Evolutionary conservation across 2,888 invertebrate genomes (phyloP).

Genomic region (Troglohyphantes excavatus): DNA sequence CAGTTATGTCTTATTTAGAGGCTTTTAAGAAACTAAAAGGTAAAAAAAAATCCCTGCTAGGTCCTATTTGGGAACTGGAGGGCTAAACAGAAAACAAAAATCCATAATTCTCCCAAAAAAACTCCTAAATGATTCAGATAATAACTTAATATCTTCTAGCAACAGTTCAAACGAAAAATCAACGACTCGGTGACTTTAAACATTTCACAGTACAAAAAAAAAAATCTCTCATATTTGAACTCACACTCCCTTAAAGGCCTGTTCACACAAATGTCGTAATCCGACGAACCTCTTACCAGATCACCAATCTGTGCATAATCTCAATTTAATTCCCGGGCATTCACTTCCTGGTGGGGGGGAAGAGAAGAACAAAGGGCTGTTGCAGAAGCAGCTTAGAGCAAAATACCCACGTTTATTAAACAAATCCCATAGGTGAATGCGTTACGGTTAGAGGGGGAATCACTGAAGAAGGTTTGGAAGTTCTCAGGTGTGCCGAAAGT

Average conservation of each 20-base stretch:
- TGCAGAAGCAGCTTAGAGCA: slow-evolving; percentile 32
- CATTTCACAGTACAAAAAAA: background rate
- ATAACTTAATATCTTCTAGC: too few relatives aligned
- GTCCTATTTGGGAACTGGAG: too few relatives aligned
- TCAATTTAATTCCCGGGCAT: slow-evolving; percentile 34
- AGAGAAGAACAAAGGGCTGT: slow-evolving; percentile 35
- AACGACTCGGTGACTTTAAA: background rate
- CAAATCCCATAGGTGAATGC: slow-evolving; percentile 2
- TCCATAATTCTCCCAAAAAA: too few relatives aligned
- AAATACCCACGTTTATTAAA: slow-evolving; percentile 61
- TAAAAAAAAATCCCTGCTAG: too few relatives aligned
- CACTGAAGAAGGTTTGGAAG: background rate
- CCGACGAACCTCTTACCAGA: background rate
- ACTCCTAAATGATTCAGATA: too few relatives aligned
- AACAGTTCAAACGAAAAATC: background rate
- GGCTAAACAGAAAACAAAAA: too few relatives aligned
- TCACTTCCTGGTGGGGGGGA: slow-evolving; percentile 52
- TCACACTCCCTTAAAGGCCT: background rate
- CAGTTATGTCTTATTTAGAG: too few relatives aligned
- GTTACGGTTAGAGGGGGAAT: slow-evolving; percentile 18
- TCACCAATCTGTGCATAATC: background rate
- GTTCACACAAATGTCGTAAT: background rate
- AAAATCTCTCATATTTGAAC: background rate
- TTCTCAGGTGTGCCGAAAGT: background rate
- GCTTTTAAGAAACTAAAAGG: too few relatives aligned